A percentile compares a stretch with the other conserved stretches of the same genome.
These are phyloP conservation scores for Haemorhous mexicanus DNA, from an alignment of 2,113 vertebrate species.

Conservation along the genomic window DNA sequence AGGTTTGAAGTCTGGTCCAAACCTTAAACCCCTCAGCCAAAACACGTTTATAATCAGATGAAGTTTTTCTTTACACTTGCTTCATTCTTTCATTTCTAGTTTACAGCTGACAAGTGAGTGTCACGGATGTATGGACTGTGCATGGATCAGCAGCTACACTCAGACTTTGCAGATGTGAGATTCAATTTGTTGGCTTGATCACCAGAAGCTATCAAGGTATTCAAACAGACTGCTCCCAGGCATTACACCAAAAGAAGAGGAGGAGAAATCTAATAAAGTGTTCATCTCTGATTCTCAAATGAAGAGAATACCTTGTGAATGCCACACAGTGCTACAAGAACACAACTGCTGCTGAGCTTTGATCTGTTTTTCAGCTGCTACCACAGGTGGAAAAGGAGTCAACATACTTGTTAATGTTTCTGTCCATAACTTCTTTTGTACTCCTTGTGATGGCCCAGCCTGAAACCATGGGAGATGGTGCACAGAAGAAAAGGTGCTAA, in stretches of 20 bases:
- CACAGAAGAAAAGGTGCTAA: not conserved
- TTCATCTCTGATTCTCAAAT: slow-evolving; percentile 37
- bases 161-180: not conserved
- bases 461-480: not conserved
- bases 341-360: slow-evolving; percentile 20
- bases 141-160: not conserved
- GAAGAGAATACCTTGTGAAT: slow-evolving; percentile 36
- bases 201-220: slow-evolving; percentile 29
- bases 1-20: slow-evolving; percentile 35
- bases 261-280: slow-evolving; percentile 38
- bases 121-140: not conserved
- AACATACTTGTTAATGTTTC: not conserved
- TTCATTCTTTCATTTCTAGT: not conserved
- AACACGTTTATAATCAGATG: not conserved
- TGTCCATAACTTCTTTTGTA: not conserved
- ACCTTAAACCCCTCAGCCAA: not conserved
- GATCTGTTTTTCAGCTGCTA: slow-evolving; percentile 54
- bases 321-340: slow-evolving; percentile 28
- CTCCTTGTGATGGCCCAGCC: not conserved
- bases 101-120: not conserved
- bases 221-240: not conserved
- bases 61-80: not conserved
- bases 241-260: slow-evolving; percentile 18
- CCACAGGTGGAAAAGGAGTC: not conserved
- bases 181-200: slow-evolving; percentile 6